Conservation (phyloP, 1,140 invertebrate species). For the Harlomillsia oculata region DNA sequence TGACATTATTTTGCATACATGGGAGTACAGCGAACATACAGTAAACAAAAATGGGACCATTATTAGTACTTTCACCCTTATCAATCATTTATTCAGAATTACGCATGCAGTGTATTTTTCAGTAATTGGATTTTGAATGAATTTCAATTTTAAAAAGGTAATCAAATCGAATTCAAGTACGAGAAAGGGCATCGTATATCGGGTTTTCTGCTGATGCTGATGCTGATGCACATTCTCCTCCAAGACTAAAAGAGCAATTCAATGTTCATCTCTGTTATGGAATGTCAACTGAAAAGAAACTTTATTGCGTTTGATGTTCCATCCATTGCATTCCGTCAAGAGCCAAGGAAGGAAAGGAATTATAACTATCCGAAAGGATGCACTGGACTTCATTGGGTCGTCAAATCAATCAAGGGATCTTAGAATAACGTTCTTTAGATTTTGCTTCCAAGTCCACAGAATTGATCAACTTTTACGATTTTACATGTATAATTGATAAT, state of each 20-base stretch:
- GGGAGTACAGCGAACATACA: conserved; percentile 5
- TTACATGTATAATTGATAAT: not conserved
- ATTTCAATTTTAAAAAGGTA: not conserved
- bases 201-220: conserved; percentile 7
- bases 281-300: conserved; percentile 5
- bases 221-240: conserved; percentile 14
- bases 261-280: conserved; percentile 6
- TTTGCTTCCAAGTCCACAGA: not conserved
- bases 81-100: not conserved
- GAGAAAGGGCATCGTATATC: not conserved
- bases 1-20: not conserved
- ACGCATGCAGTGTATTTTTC: not conserved
- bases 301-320: not conserved
- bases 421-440: conserved; percentile 10
- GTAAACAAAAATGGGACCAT: not conserved
- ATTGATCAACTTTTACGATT: conserved; percentile 2
- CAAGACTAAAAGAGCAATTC: conserved; percentile 10
- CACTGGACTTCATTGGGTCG: no score
- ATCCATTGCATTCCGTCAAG: no score
- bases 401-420: conserved; percentile 2
- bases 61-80: no score
- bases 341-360: no score
- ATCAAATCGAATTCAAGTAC: not conserved
- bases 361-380: no score
- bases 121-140: not conserved